phyloP scores from a whole-genome alignment of 2,888 invertebrate genomes.

The Amiota communis region DNA sequence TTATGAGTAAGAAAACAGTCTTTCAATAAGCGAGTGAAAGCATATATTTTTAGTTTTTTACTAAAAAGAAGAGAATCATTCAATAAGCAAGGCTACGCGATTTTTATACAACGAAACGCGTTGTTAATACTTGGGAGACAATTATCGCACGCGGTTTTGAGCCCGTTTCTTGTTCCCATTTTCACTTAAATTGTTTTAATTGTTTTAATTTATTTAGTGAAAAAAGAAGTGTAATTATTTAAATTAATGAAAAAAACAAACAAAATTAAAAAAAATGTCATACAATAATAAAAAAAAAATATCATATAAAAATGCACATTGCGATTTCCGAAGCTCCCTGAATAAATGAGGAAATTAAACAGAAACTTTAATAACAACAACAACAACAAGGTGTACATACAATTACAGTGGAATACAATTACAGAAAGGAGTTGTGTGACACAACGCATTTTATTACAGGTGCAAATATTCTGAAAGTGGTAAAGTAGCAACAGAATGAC shows the following conservation, averaged over 20 bases:
- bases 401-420: neutral
- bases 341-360: constrained; percentile 20
- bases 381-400: neutral
- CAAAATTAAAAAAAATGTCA: neutral
- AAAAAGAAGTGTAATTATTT: constrained; percentile 16
- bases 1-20: too few relatives aligned
- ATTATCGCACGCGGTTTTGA: too few relatives aligned
- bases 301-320: neutral
- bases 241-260: constrained; percentile 19
- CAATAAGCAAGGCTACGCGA: too few relatives aligned
- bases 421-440: neutral
- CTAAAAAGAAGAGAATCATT: too few relatives aligned
- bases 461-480: neutral
- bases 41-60: too few relatives aligned
- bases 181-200: neutral
- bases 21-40: too few relatives aligned
- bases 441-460: neutral
- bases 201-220: neutral
- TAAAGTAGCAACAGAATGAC: neutral
- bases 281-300: neutral
- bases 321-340: neutral
- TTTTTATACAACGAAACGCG: too few relatives aligned
- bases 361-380: constrained; percentile 1
- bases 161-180: too few relatives aligned
- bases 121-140: too few relatives aligned